Base-by-base conservation (phyloP, 2,888 invertebrate species). In the Nysson spinosus region DNA sequence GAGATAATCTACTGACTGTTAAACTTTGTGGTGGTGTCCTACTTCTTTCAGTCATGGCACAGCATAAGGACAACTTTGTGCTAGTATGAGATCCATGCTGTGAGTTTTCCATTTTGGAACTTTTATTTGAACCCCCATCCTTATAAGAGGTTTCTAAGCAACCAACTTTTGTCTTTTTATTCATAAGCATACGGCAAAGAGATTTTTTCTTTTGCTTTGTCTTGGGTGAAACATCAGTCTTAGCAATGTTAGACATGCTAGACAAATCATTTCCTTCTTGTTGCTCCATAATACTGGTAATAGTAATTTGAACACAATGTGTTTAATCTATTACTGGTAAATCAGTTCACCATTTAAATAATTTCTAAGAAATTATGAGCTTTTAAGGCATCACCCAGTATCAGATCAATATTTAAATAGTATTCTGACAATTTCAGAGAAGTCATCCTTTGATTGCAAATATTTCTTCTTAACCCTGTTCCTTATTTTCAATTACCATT, bases 11-110 rank as follows among this genome's bases (percentile, higher is more conserved):
- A 51, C 83, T 83, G 4, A 78, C 80, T 5, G 83, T 85, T 26
- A 86, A 74, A 60, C 85, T 85, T 67, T 86, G 87, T 1, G 87
- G 82, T 0, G 87, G 87, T 3, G 87, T 88, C 69, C 84, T 78
- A 56, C 87, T 85, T 20, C 87, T 82, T 67, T 88, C 88, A 1
- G 88, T 88, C 80, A 88, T 88, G 1, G 88, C 88, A 61, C 88
- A 88, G 64, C 88, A 88, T 9, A 88, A 73, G 1, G 85, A 85
- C 32, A 85, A 68, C 58, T 85, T 85, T 24, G 85, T 85, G 66
- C 85, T 85, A 5, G 85, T 85, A 30, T 84, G 78, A 9, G 85
- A 85, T 42, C 82, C 80, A 22, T 84, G 82, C 22, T 85, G 84
- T 0, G 85, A 85, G 56, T 75, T 80, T 40, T 85, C 85, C 7